Base-by-base conservation (phyloP, 2,888 invertebrate species). In the Caenorhabditis sinica region DNA sequence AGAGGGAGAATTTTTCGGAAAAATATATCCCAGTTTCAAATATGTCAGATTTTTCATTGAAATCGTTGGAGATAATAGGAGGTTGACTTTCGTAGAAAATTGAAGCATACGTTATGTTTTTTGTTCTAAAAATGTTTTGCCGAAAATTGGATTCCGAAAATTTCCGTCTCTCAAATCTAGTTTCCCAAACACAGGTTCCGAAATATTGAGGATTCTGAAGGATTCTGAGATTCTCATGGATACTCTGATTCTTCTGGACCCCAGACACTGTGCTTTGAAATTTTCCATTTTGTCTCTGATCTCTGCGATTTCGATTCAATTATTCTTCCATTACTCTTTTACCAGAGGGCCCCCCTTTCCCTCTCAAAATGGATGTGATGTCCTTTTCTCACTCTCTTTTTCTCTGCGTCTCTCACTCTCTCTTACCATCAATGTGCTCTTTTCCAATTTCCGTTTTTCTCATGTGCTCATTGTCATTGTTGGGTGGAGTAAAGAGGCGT, bases 311-410 rank as follows among this genome's bases (percentile, higher is more conserved):
- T 20, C 49, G 20, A 49, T 49, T 20, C 20, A 49, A 49, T 49
- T 49, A 49, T n/a, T 20, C 49, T 5, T 49, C 17, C 17, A 36
- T 49, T 53, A 40, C 61, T 56, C 53, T 69, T 79, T 63, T 63
- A 49, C 20, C 20, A 68, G 66, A 56, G 53, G 51, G 20, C 68
- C 20, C 51, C 23, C 33, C 53, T 45, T 20, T 20, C 15, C 45
- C 40, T 2, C 28, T 28, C 20, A 28, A 30, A 3, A 25, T 56
- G n/a, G 40, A 56, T 33, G 40, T n/a, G n/a, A n/a, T n/a, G 36
- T 15, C 33, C 58, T n/a, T 28, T 72, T 66, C 17, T 15, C 28
- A 43, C 72, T 23, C 40, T 17, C 40, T 71, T 20, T 51, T 33
- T 36, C 36, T 20, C 30, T 49, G 49, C 49, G 49, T 49, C 49